phyloP scores from a whole-genome alignment of 2,797 vertebrate species.

The Cichlasoma orientale region DNA sequence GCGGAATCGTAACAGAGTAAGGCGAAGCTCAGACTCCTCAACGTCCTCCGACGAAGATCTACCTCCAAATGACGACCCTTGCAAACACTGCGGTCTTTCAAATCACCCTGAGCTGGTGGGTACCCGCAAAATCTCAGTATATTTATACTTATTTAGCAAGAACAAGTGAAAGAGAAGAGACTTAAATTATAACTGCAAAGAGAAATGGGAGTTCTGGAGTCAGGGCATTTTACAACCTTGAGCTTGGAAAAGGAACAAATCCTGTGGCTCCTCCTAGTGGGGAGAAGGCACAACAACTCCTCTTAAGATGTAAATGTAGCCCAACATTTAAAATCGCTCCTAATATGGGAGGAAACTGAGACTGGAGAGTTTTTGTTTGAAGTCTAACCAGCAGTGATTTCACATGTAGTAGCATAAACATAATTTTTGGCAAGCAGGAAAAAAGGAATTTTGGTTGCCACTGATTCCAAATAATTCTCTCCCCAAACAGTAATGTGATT shows the following conservation, averaged over 20 bases:
- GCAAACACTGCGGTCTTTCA: conserved; percentile 97
- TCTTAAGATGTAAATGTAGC: background rate
- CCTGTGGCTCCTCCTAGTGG: background rate
- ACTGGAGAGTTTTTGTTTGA: background rate
- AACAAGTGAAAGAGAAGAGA: background rate
- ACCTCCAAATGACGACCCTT: conserved; percentile 93
- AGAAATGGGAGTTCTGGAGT: background rate
- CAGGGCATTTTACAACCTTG: background rate
- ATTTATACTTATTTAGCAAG: background rate
- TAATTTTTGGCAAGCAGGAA: background rate
- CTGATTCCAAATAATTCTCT: no score
- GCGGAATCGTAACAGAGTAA: conserved; percentile 66
- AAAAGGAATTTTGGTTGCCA: background rate
- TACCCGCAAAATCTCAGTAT: background rate
- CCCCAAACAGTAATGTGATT: background rate
- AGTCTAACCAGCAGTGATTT: background rate
- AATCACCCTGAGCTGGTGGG: conserved; percentile 96
- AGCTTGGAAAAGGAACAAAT: background rate
- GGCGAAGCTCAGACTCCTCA: conserved; percentile 78
- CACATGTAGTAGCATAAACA: rapidly evolving
- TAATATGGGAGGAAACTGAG: background rate
- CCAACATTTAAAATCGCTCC: background rate
- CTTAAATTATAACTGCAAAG: background rate
- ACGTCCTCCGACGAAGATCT: conserved; percentile 83
- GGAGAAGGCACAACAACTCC: rapidly evolving